phyloP scores from a whole-genome alignment of 2,113 vertebrate species.

The Paradoxurus hermaphroditus region DNA sequence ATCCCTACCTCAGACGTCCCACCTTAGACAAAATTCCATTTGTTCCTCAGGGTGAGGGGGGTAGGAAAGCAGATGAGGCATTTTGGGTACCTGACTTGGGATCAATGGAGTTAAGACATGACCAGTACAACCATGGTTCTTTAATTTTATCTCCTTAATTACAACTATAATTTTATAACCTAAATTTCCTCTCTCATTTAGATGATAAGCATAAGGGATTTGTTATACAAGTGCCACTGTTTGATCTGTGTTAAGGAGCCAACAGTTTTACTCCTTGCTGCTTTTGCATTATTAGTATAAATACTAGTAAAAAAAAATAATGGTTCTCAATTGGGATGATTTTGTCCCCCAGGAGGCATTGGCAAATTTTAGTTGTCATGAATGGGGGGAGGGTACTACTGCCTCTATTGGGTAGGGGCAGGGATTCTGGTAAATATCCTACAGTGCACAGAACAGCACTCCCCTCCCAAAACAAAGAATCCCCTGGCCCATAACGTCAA shows the following conservation, averaged over 20 bases:
- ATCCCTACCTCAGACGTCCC: too few relatives aligned
- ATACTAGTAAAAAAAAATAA: not conserved
- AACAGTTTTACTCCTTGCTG: not conserved
- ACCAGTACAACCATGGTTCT: not conserved
- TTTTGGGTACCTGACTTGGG: not conserved
- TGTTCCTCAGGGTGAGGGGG: not conserved
- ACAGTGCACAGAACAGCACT: not conserved
- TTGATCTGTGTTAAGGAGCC: not conserved
- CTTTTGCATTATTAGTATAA: not conserved
- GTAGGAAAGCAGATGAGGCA: too few relatives aligned
- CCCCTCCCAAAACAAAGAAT: not conserved
- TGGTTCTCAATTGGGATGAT: not conserved
- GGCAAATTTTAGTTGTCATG: not conserved
- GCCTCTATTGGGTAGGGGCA: not conserved
- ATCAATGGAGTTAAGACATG: not conserved
- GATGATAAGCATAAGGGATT: not conserved
- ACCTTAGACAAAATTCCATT: not conserved
- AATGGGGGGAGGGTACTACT: not conserved
- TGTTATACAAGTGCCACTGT: not conserved
- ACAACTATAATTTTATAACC: constrained; percentile 1
- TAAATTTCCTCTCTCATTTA: not conserved
- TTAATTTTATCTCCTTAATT: constrained; percentile 52
- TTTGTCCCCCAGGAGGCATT: not conserved
- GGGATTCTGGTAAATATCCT: not conserved
- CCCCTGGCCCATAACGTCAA: not conserved